Evolutionary conservation across 2,797 vertebrate species (phyloP), one percentile per base, ranked within the genome.

Genomic region (Coregonus suidteri): DNA sequence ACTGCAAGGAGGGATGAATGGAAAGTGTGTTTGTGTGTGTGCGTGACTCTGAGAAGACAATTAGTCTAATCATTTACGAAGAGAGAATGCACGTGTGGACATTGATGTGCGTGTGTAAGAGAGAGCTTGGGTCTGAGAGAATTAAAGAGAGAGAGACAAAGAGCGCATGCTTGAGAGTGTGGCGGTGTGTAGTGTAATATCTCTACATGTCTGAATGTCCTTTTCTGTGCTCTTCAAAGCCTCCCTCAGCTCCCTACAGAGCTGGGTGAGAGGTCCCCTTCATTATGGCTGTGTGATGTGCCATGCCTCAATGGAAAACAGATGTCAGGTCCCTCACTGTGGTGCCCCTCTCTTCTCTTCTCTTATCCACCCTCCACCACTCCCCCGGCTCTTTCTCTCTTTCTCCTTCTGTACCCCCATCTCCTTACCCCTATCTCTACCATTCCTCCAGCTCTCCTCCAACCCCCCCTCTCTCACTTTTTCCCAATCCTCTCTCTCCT

Each of bases 261-360:
- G 67, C 41, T 76, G 72, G 65, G 35, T 30, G 68, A 76, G 74
- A 78, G 52, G 72, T 79, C 74, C 51, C 76, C 59, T 81, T 77
- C 75, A 77, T 80, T 77, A 74, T 41, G 69, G 66, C 71, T n/a
- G 64, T 41, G 20, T 72, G 65, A 75, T 82, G 76, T 72, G 71
- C 30, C 78, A 54, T 34, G 15, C 69, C 73, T 85, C 66, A 64
- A 73, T 47, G 41, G 41, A 47, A 47, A 47, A 47, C 9, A 47
- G 9, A 47, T 78, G 77, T 62, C 34, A 77, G 41, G 65, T 20
- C 64, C 35, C 53, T 70, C 37, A 34, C 51, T 41, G 62, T 7
- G 34, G 13, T 4, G 15, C 30, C 16, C 35, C n/a, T 25, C 30
- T 34, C 41, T n/a, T 4, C 52, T 35, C 66, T 35, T 20, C 25